phyloP scores from a whole-genome alignment of 2,797 vertebrate genomes.

The Chelonia mydas region DNA sequence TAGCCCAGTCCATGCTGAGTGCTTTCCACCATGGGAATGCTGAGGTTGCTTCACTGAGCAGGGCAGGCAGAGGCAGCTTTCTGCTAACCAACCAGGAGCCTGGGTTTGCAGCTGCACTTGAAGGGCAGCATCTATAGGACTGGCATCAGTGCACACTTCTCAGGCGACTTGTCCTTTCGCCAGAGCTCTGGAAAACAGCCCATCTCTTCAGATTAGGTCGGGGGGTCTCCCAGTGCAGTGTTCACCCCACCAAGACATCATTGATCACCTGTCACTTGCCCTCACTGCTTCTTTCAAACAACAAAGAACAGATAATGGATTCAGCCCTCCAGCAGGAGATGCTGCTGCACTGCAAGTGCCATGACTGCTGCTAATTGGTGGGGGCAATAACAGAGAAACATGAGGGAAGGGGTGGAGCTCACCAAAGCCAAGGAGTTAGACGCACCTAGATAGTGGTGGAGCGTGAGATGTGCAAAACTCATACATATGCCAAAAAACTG shows the following conservation, averaged over 20 bases:
- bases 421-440: too few species aligned
- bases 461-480: too few species aligned
- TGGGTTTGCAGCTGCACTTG: neutral
- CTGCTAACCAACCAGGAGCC: neutral
- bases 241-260: neutral
- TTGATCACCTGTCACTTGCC: neutral
- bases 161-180: neutral
- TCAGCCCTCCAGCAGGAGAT: neutral
- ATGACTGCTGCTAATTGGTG: too few species aligned
- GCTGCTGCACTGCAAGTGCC: neutral
- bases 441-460: too few species aligned
- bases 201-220: neutral
- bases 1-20: neutral
- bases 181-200: neutral
- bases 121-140: neutral
- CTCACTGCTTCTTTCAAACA: neutral
- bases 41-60: neutral
- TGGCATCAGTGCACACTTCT: neutral
- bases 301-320: neutral
- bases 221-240: neutral
- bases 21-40: neutral
- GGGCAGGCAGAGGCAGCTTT: neutral
- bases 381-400: too few species aligned
- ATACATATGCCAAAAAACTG: too few species aligned
- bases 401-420: too few species aligned